phyloP scores from a whole-genome alignment of 2,113 vertebrate species.

The Microcebus ravelobensis region DNA sequence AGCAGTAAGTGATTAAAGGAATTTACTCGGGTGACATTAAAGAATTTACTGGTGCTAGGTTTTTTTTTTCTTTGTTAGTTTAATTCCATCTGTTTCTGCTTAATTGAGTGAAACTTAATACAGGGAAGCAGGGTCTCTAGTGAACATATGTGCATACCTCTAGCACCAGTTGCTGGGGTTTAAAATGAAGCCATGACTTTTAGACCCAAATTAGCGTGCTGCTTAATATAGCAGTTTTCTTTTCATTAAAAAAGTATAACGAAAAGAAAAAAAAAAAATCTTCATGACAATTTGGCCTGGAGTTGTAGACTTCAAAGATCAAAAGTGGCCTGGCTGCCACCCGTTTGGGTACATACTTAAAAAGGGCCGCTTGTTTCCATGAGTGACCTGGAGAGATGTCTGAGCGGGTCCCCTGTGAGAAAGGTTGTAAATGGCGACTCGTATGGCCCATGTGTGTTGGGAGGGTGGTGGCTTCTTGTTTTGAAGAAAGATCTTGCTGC shows the following conservation, averaged over 20 bases:
- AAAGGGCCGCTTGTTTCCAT: not conserved
- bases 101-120: slow-evolving; percentile 22
- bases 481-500: not conserved
- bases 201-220: not conserved
- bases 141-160: not conserved
- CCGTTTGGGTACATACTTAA: not conserved
- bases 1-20: not conserved
- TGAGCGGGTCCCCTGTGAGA: not conserved
- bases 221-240: not conserved
- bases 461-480: not conserved
- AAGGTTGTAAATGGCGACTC: not conserved
- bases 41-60: not conserved
- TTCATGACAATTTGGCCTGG: not conserved
- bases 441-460: not conserved
- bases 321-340: not conserved
- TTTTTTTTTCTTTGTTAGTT: slow-evolving; percentile 46
- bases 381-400: not conserved
- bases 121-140: not conserved
- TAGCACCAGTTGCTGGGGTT: not conserved
- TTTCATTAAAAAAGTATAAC: not conserved
- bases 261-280: not conserved
- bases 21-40: not conserved
- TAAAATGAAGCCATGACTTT: slow-evolving; percentile 17
- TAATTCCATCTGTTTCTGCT: slow-evolving; percentile 43
- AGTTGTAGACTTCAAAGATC: not conserved